phyloP scores from a whole-genome alignment of 2,888 invertebrate genomes.

The Fissipunctia ypsillon region DNA sequence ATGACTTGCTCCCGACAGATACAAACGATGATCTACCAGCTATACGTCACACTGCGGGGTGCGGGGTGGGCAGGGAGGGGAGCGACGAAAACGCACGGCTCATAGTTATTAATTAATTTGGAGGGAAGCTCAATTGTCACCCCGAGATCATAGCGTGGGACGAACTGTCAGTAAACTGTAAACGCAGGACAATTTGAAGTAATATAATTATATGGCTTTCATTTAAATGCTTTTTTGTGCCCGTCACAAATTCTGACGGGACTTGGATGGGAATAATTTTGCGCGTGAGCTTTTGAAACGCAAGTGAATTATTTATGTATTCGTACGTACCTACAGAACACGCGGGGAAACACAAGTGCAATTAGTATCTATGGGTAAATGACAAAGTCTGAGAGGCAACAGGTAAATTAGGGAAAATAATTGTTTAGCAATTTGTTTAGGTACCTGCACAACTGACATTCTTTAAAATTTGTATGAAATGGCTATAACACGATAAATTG shows the following conservation, averaged over 20 bases:
- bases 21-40: conserved; percentile 48
- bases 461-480: background rate
- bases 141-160: background rate
- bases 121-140: conserved; percentile 33
- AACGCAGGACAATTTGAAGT: background rate
- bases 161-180: background rate
- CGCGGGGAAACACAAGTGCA: background rate
- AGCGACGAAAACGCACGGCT: conserved; percentile 32
- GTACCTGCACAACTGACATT: background rate
- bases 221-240: conserved; percentile 7
- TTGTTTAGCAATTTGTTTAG: background rate
- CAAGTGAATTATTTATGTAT: conserved; percentile 15
- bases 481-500: background rate
- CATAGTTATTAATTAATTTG: conserved; percentile 55
- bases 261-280: conserved; percentile 4
- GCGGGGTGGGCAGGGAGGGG: conserved; percentile 1
- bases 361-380: too few species aligned
- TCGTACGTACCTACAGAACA: background rate
- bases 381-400: background rate
- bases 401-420: background rate
- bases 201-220: background rate
- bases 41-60: background rate
- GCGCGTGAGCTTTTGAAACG: background rate
- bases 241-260: background rate
- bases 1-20: conserved; percentile 45